Base-by-base conservation (phyloP, 1,140 invertebrate species). In the Globodera rostochiensis region DNA sequence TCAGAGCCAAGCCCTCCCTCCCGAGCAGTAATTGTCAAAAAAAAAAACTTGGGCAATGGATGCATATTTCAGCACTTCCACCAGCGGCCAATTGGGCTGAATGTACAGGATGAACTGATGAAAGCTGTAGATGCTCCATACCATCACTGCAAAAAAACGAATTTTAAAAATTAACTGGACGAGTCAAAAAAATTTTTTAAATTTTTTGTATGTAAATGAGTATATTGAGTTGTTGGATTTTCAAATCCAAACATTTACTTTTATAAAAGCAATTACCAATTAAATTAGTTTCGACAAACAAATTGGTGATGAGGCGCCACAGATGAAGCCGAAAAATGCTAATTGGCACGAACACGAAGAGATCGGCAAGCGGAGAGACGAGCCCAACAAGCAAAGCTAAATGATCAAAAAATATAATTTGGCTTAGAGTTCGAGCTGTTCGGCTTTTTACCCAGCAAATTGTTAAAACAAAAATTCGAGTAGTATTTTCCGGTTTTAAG, bases 61-160 rank as follows among this genome's bases (percentile, higher is more conserved):
- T 46, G 66, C 67, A 66, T 77, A 85, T 80, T 87, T 89, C 21
- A 88, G 9, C 46, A 88, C n/a, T 82, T 87, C 86, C 64, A 49
- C 25, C 13, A 87, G 13, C 45, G 81, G 83, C 84, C 85, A 88
- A 71, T 84, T 78, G 4, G 87, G 85, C 57, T 80, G 70, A 71
- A 88, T 89, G 25, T 89, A 57, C 8, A 80, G 19, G 57, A 80
- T 74, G 21, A 87, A 74, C 45, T 86, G 87, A 70, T 86, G 76
- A 25, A 89, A 69, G 9, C 79, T 46, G 21, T 82, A n/a, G 2
- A 88, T 36, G 25, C 81, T 84, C 87, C 87, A 90, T 0, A 75
- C 6, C 9, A 88, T 71, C 19, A 90, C 71, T 67, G n/a, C 36
- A 73, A 82, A 21, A 53, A 73, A 82, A 21, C 6, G 19, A 46